A percentile compares a stretch with the other conserved stretches of the same genome.
These are phyloP conservation scores for Spodoptera littoralis DNA, from an alignment of 2,888 invertebrate genomes.

Conservation along the genomic window DNA sequence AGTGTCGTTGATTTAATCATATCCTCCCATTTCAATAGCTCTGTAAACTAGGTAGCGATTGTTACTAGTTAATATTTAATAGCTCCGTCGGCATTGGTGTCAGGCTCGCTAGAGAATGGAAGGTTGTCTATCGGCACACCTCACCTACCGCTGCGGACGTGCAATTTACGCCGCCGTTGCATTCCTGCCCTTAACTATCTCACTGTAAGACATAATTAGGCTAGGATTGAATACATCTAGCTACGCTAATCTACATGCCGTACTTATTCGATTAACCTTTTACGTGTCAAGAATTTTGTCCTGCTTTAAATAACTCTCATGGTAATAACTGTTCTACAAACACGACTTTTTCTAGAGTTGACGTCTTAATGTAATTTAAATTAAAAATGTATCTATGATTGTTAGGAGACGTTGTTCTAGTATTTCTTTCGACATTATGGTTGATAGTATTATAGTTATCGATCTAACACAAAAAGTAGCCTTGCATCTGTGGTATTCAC, in stretches of 20 bases:
- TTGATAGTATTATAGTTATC: conserved; percentile 28
- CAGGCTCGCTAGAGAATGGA: conserved; percentile 80
- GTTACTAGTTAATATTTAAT: conserved; percentile 77
- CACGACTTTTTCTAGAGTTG: conserved; percentile 21
- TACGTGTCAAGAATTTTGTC: conserved; percentile 61
- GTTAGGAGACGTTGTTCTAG: conserved; percentile 21
- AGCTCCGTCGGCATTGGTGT: conserved; percentile 80
- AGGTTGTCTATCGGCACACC: conserved; percentile 83
- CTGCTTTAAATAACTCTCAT: conserved; percentile 55
- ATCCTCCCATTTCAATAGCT: conserved; percentile 47
- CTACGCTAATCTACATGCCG: conserved; percentile 61
- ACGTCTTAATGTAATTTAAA: conserved; percentile 35
- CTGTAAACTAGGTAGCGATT: conserved; percentile 66
- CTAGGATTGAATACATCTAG: conserved; percentile 56
- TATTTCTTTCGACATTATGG: conserved; percentile 31
- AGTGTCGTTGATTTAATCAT: conserved; percentile 44
- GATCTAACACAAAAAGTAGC: conserved; percentile 63
- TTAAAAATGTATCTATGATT: conserved; percentile 12
- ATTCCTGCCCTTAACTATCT: conserved; percentile 77
- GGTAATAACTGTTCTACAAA: conserved; percentile 32
- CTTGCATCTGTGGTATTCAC: conserved; percentile 70
- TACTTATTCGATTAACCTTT: conserved; percentile 64
- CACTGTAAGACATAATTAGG: conserved; percentile 70
- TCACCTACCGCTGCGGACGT: conserved; percentile 70
- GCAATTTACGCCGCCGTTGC: conserved; percentile 75